A percentile compares a stretch with the other conserved stretches of the same genome.
Conservation (phyloP, 2,888 invertebrate genomes). For the Ormyrus rosae region DNA sequence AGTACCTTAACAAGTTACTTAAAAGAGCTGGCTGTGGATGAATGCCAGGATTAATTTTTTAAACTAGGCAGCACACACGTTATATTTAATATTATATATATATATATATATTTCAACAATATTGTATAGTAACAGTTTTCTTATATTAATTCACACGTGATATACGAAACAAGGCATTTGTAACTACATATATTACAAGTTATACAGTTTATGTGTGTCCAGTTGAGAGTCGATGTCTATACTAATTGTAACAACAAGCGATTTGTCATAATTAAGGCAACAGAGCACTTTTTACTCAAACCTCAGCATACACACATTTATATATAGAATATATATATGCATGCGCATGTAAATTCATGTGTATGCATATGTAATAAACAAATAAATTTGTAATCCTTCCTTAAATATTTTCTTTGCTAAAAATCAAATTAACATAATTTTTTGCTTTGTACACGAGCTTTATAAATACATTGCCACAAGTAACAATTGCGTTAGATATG, state of each 20-base stretch:
- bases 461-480: constrained; percentile 57
- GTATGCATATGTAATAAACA: constrained; percentile 46
- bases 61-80: constrained; percentile 59
- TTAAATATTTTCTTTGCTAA: constrained; percentile 48
- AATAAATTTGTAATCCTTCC: constrained; percentile 46
- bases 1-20: constrained; percentile 50
- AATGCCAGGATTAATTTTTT: constrained; percentile 55
- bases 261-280: constrained; percentile 59
- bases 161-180: constrained; percentile 59
- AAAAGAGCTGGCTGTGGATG: constrained; percentile 64
- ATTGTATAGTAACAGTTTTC: constrained; percentile 61
- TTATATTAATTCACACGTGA: constrained; percentile 58
- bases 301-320: constrained; percentile 57
- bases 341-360: constrained; percentile 41
- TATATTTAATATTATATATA: constrained; percentile 53
- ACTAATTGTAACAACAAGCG: constrained; percentile 59
- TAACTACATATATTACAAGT: constrained; percentile 60
- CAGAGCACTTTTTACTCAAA: constrained; percentile 57
- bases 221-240: constrained; percentile 56
- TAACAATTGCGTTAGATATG: constrained; percentile 54
- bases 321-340: constrained; percentile 45
- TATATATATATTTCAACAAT: constrained; percentile 63
- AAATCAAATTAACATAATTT: constrained; percentile 57
- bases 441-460: constrained; percentile 56
- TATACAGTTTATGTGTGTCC: constrained; percentile 57